These are phyloP conservation scores for Hypercompe scribonia DNA, from an alignment of 2,888 invertebrate species.

Conservation along the genomic window DNA sequence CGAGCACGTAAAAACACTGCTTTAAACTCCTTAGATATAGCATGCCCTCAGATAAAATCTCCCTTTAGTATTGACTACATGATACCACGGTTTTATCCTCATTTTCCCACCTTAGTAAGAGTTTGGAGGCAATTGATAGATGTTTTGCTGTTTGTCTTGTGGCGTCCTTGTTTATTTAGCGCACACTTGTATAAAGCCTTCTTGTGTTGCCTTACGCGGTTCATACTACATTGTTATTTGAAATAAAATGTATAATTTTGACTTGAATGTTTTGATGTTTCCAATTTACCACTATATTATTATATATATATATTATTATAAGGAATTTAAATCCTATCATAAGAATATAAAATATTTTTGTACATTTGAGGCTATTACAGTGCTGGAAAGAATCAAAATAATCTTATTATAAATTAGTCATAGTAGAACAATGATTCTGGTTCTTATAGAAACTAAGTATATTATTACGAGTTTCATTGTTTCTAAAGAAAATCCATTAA, in stretches of 20 bases:
- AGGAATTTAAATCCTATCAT: neutral
- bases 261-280: neutral
- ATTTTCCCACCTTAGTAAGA: constrained; percentile 51
- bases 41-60: constrained; percentile 24
- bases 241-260: constrained; percentile 31
- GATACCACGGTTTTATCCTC: constrained; percentile 55
- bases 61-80: constrained; percentile 36
- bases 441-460: no score
- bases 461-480: no score
- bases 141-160: constrained; percentile 55
- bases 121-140: constrained; percentile 52
- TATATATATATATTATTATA: neutral
- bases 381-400: no score
- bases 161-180: constrained; percentile 59
- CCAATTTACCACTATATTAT: neutral
- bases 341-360: neutral
- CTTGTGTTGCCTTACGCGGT: constrained; percentile 53
- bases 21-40: neutral
- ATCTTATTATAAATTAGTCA: no score
- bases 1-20: neutral
- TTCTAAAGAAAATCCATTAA: no score
- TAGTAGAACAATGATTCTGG: no score
- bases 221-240: constrained; percentile 26
- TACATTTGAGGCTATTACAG: no score
- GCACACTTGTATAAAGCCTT: constrained; percentile 52